Base-by-base conservation (phyloP, 2,888 invertebrate genomes). In the Apamea sordens region DNA sequence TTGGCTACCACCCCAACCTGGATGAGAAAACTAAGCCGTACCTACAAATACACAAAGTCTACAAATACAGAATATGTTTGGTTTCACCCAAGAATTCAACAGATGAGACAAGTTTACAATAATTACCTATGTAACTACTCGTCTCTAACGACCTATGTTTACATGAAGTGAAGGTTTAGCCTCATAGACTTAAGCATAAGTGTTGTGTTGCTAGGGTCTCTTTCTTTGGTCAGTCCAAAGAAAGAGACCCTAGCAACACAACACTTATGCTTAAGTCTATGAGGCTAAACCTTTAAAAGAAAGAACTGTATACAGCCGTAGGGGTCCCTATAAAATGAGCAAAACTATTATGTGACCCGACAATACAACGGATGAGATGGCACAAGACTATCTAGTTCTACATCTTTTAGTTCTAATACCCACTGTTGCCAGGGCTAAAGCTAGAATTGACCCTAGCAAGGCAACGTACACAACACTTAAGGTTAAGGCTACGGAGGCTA, bases 401-500 rank as follows among this genome's bases (percentile, higher is more conserved):
- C 21, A 18, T 53, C 8, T 24, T 72, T 18, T 15, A 70, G 41
- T 41, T 32, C 24, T 63, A 61, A 50, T 82, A 63, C 53, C 32
- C 3, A 41, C 41, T 79, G 72, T 59, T 74, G 50, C 21, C 21
- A 80, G 50, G 59, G 28, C 67, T 53, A 21, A 82, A 32, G 36
- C 44, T 18, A 76, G 28, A 36, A 32, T 6, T 2, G 21, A 13
- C n/a, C 59, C 56, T 59, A 50, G 41, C 41, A 82, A 50, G 32
- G 50, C 13, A 73, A 50, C 28, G 15, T 18, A 61, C 8, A 75
- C 15, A 47, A 73, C 32, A 67, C 15, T 63, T 61, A 61, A 18
- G 18, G 11, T 71, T 47, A 79, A 47, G 32, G 41, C 59, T 73
- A 84, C 36, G 44, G 70, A 47, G 32, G 41, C 59, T 73, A 84